Evolutionary conservation across 2,888 invertebrate species (phyloP).

Genomic region (Agrochola litura): DNA sequence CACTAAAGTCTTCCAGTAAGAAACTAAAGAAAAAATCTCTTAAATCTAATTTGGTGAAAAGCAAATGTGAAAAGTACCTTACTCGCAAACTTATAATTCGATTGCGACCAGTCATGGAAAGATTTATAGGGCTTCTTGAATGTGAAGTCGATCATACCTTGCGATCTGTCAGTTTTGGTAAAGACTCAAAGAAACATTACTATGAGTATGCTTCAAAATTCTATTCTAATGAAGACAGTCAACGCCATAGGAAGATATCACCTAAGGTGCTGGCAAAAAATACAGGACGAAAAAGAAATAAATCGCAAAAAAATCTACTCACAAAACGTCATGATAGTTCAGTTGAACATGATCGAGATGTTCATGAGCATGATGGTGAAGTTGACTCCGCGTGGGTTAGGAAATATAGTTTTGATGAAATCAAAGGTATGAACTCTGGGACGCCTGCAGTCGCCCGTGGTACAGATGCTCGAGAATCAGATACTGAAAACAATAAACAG

Average conservation of each 20-base stretch:
- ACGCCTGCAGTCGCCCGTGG: not conserved
- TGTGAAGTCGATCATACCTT: constrained; percentile 60
- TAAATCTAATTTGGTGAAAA: constrained; percentile 22
- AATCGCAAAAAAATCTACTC: not conserved
- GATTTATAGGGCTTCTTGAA: constrained; percentile 50
- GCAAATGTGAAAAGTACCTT: constrained; percentile 50
- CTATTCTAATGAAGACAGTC: constrained; percentile 13
- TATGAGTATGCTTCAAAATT: constrained; percentile 23
- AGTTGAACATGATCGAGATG: constrained; percentile 14
- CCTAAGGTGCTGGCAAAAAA: constrained; percentile 1
- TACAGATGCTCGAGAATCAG: not conserved
- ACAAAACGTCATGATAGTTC: not conserved
- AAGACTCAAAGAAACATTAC: constrained; percentile 3
- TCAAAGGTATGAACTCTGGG: not conserved
- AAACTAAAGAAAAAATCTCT: constrained; percentile 35
- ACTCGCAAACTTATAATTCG: constrained; percentile 43
- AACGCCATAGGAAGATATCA: not conserved
- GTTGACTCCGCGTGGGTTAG: not conserved
- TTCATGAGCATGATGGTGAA: constrained; percentile 2
- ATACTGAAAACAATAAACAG: not conserved
- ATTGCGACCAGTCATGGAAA: constrained; percentile 53
- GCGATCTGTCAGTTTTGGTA: constrained; percentile 36
- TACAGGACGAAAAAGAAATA: not conserved
- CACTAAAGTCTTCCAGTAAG: constrained; percentile 23
- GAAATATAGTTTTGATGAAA: constrained; percentile 29